Evolutionary conservation across 2,797 vertebrate species (phyloP), one percentile per base, ranked within the genome.

Genomic region (Selene dorsalis): DNA sequence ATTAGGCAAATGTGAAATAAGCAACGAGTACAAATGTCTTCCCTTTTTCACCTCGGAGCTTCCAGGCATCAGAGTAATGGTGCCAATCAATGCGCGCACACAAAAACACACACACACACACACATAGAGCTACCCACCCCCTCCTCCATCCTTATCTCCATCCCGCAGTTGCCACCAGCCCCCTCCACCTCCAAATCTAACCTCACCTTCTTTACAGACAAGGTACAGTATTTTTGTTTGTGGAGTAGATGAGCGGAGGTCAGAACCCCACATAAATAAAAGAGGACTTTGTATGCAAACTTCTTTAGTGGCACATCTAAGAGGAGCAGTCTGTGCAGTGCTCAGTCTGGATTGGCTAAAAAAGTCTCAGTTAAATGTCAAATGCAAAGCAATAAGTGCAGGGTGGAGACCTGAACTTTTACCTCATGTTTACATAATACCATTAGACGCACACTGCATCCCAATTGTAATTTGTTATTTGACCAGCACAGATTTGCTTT

Each of bases 1-100:
- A 94, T 95, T 94, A 95, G 91, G 91, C 88, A 94, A 93, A 94
- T 94, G 89, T 92, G 87, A 88, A 94, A 93, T 91, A 90, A 90
- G 91, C 89, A 92, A 83, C 66, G 86, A 84, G 88, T 83, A 80
- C 88, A 92, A 93, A 91, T 92, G 89, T 88, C 89, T 91, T 90
- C 90, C 77, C 88, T 80, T 83, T 82, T 91, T 94, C 83, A 90
- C 90, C 90, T 84, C 84, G 4, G 76, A 86, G 83, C 83, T 84
- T 82, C 74, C 71, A 88, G 86, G 79, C 90, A 87, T 90, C 81
- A 81, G 69, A 68, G 89, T 87, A 88, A 86, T 84, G 87, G 77
- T 90, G 90, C 86, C 93, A 94, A 90, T 94, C 93, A 94, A 94
- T 68, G n/a, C 43, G 69, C 71, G 82, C 62, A 73, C 61, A 53